Base-by-base conservation (phyloP, 53 echinoderm and acorn worm species). In the Paelopatides confundens region DNA sequence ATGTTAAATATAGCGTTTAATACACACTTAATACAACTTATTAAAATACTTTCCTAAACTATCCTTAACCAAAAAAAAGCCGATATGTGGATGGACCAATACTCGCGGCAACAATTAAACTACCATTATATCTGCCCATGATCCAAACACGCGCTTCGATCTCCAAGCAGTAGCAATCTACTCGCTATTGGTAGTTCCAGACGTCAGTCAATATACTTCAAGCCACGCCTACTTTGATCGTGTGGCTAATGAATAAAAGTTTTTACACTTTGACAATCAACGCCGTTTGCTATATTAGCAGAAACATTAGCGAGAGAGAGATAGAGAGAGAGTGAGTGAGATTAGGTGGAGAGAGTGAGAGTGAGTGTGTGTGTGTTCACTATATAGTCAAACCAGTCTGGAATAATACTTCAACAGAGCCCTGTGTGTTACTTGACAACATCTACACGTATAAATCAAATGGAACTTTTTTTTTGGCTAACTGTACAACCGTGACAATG, bases 71-170 rank as follows among this genome's bases (percentile, higher is more conserved):
- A 39, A 74, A 23, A 54, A 40, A 40, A 43, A 43, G 31, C 74
- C 74, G 74, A 74, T 74, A 74, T 74, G 74, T 79, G 30, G 32
- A 53, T 33, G 79, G 51, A 31, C 49, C 79, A 79, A 28, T 79
- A 51, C 79, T 79, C 74, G 27, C 46, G 74, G 74, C 43, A 74
- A 79, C 79, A 79, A 79, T 79, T 79, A 79, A 79, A 79, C 79
- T 53, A 52, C 79, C 79, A 79, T 79, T 79, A 79, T 79, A 18
- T 32, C 51, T 26, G 18, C 53, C 53, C 48, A 74, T 31, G 18
- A 30, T 52, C 15, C 79, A 30, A 36, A 48, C 79, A 79, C 79
- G 79, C 79, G 53, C 79, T 79, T 79, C 18, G 79, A 28, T 79
- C 50, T 52, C 31, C 52, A 31, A 79, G 79, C 79, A 52, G 79